Conservation (phyloP, 1,140 invertebrate genomes). For the Tetramorium alpestre region DNA sequence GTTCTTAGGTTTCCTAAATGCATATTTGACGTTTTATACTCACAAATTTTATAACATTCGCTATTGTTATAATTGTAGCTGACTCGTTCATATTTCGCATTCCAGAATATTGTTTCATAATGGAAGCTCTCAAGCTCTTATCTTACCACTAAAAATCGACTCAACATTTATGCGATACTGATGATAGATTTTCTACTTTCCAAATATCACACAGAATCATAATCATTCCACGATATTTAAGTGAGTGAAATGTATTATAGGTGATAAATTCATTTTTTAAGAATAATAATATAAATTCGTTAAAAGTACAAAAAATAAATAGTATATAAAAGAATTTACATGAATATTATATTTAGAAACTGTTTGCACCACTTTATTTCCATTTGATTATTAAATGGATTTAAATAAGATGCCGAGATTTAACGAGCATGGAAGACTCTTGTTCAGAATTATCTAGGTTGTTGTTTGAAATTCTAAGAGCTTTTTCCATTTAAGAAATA, state of each 20-base stretch:
- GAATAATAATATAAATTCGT: background rate
- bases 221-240: background rate
- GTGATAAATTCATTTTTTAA: background rate
- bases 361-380: conserved; percentile 39
- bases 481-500: conserved; percentile 35
- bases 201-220: background rate
- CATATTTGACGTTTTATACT: background rate
- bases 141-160: background rate
- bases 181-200: background rate
- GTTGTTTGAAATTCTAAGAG: background rate
- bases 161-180: background rate
- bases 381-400: conserved; percentile 60
- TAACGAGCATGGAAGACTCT: conserved; percentile 44
- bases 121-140: conserved; percentile 43
- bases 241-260: background rate
- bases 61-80: conserved; percentile 28
- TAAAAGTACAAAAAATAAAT: too few species aligned
- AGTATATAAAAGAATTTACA: background rate
- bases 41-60: background rate
- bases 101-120: conserved; percentile 20
- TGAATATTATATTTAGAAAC: background rate
- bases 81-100: background rate
- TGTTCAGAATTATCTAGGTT: conserved; percentile 42
- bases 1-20: background rate
- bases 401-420: conserved; percentile 33